Evolutionary conservation across 1,140 invertebrate genomes (phyloP), one percentile per base, ranked within the genome.

Genomic region (Calycopis cecrops): DNA sequence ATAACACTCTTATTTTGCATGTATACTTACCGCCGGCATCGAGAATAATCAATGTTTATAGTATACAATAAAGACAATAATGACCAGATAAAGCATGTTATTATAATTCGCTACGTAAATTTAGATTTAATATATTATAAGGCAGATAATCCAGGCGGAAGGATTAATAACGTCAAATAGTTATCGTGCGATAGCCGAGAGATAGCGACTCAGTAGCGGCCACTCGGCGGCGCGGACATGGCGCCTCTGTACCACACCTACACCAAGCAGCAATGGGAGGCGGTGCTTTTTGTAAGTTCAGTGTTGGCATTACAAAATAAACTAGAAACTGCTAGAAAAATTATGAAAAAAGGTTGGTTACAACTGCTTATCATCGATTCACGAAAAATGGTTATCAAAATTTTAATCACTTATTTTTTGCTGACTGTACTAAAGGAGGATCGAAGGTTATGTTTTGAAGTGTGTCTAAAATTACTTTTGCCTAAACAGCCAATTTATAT

Each of bases 181-280:
- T 28, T 28, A 28, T 28, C 21, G 21, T 2, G 21, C 21, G 21
- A 28, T 28, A 28, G 21, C 21, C 6, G 21, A 6, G 14, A 42
- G 55, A 55, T 53, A 60, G 34, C 16, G 17, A 3, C 9, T 44
- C 55, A 51, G 52, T 44, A 50, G 21, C 33, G 28, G 7, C 51
- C 21, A 18, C 35, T 9, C 37, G 12, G 37, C 38, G 37, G n/a
- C 21, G 48, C 35, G 59, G 44, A 11, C 38, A 79, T 76, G 79
- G 50, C 67, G 53, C 76, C 67, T 8, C 44, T 70, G 37, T 78
- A 72, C 57, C 74, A 72, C 52, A 80, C 77, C 1, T 62, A 65
- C 50, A 76, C 76, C n/a, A 68, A 69, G 0, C 55, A 72, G 54
- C 79, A 83, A 59, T 83, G 79, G 79, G 74, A 80, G 35, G 77